phyloP scores from a whole-genome alignment of 2,113 vertebrate species.

The Vulpes ferrilata region DNA sequence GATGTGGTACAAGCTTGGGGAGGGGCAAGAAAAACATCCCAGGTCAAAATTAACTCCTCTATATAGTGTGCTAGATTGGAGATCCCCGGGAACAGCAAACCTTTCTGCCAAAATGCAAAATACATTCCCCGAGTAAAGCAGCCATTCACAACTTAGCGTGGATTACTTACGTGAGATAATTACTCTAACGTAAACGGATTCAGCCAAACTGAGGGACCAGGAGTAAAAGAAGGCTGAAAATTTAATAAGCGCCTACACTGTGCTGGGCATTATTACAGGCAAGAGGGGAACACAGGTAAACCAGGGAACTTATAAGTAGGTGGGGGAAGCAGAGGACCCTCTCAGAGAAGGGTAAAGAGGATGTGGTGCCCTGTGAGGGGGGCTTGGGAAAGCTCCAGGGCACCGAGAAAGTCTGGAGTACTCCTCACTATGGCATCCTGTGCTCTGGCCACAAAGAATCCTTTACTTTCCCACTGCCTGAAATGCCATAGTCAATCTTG shows the following conservation, averaged over 20 bases:
- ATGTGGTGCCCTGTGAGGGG: background rate
- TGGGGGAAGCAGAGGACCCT: background rate
- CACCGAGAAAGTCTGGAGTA: background rate
- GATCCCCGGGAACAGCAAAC: background rate
- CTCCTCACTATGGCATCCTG: background rate
- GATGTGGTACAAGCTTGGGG: background rate
- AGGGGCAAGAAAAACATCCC: background rate
- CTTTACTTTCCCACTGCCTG: background rate
- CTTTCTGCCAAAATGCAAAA: conserved; percentile 36
- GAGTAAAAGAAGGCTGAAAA: background rate
- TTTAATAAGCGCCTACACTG: background rate
- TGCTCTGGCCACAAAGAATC: background rate
- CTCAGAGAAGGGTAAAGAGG: too few relatives aligned
- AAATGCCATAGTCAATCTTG: background rate
- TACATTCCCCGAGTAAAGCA: background rate
- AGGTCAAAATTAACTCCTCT: background rate
- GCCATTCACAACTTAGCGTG: background rate
- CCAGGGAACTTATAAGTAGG: background rate
- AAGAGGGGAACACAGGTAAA: background rate
- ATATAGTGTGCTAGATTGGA: background rate
- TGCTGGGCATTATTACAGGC: background rate
- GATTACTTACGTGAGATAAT: background rate
- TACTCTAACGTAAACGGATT: background rate
- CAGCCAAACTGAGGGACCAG: background rate
- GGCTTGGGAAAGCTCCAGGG: too few relatives aligned